Base-by-base conservation (phyloP, 2,797 vertebrate species). In the Rhinogobio ventralis region DNA sequence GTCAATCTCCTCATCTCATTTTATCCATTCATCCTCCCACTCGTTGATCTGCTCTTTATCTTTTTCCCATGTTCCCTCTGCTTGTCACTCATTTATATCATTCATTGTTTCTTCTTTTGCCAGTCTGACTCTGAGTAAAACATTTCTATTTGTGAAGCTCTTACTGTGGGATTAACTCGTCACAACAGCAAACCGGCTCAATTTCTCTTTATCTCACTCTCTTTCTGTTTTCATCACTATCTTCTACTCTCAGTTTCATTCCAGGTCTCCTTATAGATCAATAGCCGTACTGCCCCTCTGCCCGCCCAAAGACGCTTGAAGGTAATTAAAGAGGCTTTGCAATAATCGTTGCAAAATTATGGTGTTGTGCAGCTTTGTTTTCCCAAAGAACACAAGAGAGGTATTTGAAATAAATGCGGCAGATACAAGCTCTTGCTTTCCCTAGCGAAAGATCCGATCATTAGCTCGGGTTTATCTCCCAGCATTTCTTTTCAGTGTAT, bases 161-260 rank as follows among this genome's bases (percentile, higher is more conserved):
- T 72, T 17, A 73, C 39, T 30, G 51, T 71, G 79, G 67, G 68
- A 46, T 82, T 77, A 77, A 69, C 68, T 60, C 14, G 17, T 53
- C 66, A 28, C 33, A 72, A 72, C 80, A 39, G 20, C 33, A 60
- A 19, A 60, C 79, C 13, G 0, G 69, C 55, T 39, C 14, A 15
- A 45, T 49, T 79, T 19, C 55, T 67, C 83, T 79, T 71, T 45
- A n/a, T 66, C 72, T 46, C 15, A 8, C 60, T 45, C 57, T 51
- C 28, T 33, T 64, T 62, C 42, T 75, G 74, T 62, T 75, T 68
- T 49, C 30, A 46, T 83, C 76, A 46, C 62, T 78, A 73, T 76
- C 81, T 64, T 64, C 60, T 62, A 30, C 25, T 81, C 88, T 83
- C 60, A 11, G 8, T 19, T 92, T 88, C 86, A 83, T 85, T n/a